Conservation (phyloP, 2,797 vertebrate species). For the Pristis pectinata region DNA sequence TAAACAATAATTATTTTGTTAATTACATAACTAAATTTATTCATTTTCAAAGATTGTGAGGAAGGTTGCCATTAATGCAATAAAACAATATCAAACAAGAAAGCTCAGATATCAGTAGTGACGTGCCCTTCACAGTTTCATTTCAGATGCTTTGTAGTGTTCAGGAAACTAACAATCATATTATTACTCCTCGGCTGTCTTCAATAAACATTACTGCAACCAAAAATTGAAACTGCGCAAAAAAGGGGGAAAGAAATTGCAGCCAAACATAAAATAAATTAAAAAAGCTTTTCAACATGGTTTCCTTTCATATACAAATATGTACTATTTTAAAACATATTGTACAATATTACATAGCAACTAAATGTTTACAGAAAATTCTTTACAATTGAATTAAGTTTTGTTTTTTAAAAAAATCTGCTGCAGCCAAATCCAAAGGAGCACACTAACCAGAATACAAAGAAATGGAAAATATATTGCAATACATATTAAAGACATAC, state of each 20-base stretch:
- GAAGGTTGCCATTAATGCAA: slow-evolving; percentile 46
- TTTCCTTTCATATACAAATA: slow-evolving; percentile 84
- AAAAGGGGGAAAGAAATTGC: slow-evolving; percentile 50
- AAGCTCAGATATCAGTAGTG: slow-evolving; percentile 52
- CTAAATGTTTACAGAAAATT: slow-evolving; percentile 60
- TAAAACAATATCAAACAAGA: slow-evolving; percentile 45
- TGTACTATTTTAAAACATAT: slow-evolving; percentile 63
- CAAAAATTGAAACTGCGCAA: slow-evolving; percentile 43
- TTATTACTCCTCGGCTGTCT: neutral
- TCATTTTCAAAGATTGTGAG: slow-evolving; percentile 43
- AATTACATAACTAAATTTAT: slow-evolving; percentile 48
- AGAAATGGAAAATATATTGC: slow-evolving; percentile 24
- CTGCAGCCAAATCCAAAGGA: slow-evolving; percentile 32
- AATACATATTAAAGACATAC: slow-evolving; percentile 25
- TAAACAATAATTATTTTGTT: slow-evolving; percentile 60
- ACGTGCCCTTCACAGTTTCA: slow-evolving; percentile 49
- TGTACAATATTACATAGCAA: slow-evolving; percentile 68
- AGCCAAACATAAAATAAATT: slow-evolving; percentile 80
- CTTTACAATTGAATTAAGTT: slow-evolving; percentile 49
- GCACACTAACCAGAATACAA: neutral
- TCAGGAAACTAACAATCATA: neutral
- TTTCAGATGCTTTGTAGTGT: slow-evolving; percentile 39
- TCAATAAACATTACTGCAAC: slow-evolving; percentile 37
- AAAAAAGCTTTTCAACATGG: slow-evolving; percentile 68
- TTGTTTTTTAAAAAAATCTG: slow-evolving; percentile 44